Evolutionary conservation across 2,113 vertebrate species (phyloP), one percentile per base, ranked within the genome.

Genomic region (Mobula hypostoma): DNA sequence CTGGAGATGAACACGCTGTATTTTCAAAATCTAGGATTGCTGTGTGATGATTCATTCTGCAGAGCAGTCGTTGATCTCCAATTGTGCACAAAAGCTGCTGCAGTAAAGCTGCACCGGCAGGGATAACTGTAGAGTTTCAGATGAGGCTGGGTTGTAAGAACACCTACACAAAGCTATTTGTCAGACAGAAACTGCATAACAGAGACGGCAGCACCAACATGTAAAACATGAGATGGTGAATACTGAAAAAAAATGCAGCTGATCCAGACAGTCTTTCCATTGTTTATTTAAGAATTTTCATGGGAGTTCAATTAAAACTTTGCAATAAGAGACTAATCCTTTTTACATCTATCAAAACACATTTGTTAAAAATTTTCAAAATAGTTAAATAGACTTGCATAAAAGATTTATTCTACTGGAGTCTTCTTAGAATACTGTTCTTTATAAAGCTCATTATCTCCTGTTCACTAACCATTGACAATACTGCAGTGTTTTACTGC

Each of bases 21-120:
- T 48, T 90, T 72, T 70, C 90, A 93, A 12, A 96, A 96, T 97
- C 95, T 94, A 90, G 40, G 94, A 95, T 95, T 93, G 58, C 90
- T 94, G 94, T 95, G 90, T 95, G 94, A 77, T 94, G 48, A 88
- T 7, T 95, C 63, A 95, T 94, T 93, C 94, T 94, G 90, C 95
- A 94, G 94, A 94, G 68, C 95, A 95, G 32, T 90, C 90, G 94
- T 94, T 94, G 95, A 70, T 66, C 63, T 94, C 63, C 85, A 91
- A 63, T 91, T 92, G 79, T 94, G 61, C 82, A 94, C 70, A 94
- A 92, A 74, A 94, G 70, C 94, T 94, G 68, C 94, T 94, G 94
- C 94, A 94, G 90, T 72, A 32, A 94, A 87, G 77, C 87, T 61
- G 94, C 94, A 74, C 48, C 36, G 48, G 72, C 94, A 72, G 94